Evolutionary conservation across 2,888 invertebrate genomes (phyloP).

Genomic region (Polia nebulosa): DNA sequence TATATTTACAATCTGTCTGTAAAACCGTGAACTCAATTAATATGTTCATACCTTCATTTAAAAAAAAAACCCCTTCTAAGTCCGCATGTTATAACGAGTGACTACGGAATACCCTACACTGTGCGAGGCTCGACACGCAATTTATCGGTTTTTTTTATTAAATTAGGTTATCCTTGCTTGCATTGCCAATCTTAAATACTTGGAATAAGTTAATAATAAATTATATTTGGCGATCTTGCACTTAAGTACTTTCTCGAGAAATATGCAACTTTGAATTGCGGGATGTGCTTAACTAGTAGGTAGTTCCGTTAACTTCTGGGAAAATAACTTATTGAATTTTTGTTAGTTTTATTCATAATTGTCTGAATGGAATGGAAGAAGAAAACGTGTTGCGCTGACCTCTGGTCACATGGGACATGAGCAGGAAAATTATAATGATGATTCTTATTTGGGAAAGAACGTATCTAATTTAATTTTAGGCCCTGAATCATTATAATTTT

Average conservation of each 20-base stretch:
- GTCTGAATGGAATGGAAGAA: background rate
- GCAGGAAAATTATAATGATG: background rate
- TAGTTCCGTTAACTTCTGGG: constrained; percentile 33
- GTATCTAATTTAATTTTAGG: too few species aligned
- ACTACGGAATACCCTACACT: too few species aligned
- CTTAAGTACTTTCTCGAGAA: constrained; percentile 44
- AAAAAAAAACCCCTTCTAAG: too few species aligned
- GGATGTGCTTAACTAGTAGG: constrained; percentile 9
- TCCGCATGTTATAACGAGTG: too few species aligned
- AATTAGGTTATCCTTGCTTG: constrained; percentile 11
- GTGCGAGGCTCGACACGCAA: too few species aligned
- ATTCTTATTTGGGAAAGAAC: background rate
- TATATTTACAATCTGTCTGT: too few species aligned
- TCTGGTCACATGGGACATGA: background rate
- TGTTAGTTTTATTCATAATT: constrained; percentile 1
- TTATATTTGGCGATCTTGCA: constrained; percentile 34
- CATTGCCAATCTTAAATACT: constrained; percentile 11
- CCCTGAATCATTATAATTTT: too few species aligned
- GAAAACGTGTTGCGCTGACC: background rate
- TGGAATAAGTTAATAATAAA: constrained; percentile 23
- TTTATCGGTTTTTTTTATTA: constrained; percentile 12
- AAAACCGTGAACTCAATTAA: too few species aligned
- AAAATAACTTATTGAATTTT: constrained; percentile 8
- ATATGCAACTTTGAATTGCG: constrained; percentile 33
- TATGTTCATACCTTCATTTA: too few species aligned